A percentile compares a stretch with the other conserved stretches of the same genome.
Conservation (phyloP, 2,888 invertebrate species). For the Myopa testacea region DNA sequence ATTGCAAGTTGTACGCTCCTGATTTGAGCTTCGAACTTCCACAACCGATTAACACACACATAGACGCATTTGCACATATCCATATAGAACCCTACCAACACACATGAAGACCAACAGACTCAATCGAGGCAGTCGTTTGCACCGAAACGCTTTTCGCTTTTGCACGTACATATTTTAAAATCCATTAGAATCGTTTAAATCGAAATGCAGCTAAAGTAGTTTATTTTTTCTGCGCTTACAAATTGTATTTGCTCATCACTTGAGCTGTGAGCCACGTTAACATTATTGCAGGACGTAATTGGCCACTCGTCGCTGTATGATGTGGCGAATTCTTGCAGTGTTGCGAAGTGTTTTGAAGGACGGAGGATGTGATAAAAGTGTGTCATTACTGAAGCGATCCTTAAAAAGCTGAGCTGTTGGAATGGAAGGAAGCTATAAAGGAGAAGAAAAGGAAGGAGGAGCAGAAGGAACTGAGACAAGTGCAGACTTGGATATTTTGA, state of each 20-base stretch:
- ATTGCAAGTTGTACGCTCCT: no score
- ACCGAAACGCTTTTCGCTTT: background rate
- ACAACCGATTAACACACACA: background rate
- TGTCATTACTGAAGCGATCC: background rate
- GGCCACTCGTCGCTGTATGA: background rate
- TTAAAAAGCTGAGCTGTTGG: conserved; percentile 11
- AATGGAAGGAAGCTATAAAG: background rate
- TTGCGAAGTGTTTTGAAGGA: background rate
- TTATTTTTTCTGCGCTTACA: background rate
- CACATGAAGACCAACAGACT: background rate
- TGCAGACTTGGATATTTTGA: no score
- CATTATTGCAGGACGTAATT: conserved; percentile 18
- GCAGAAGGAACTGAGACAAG: no score
- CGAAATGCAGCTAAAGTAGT: conserved; percentile 1
- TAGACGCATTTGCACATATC: background rate
- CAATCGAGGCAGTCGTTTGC: background rate
- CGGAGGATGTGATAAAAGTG: background rate
- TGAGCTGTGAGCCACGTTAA: conserved; percentile 16
- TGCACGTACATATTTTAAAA: conserved; percentile 20
- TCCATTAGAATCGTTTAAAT: conserved; percentile 5
- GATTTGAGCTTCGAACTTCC: no score
- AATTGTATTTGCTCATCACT: conserved; percentile 26
- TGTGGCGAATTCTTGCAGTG: background rate
- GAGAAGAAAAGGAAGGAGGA: background rate
- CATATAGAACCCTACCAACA: background rate